Base-by-base conservation (phyloP, 2,113 vertebrate genomes). In the Columbina picui region DNA sequence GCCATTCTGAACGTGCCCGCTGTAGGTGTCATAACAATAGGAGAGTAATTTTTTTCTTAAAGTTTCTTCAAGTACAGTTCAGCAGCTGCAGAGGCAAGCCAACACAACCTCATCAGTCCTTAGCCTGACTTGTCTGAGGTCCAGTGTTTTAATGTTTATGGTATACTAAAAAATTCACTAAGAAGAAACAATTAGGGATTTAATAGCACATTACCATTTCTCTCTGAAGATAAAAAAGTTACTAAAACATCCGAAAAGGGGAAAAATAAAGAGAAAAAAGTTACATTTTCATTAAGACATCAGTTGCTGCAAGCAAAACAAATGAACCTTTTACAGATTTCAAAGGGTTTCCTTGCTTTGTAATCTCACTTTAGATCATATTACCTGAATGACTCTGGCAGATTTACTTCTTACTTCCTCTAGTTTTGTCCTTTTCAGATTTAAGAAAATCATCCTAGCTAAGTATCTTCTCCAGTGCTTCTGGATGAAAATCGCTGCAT, bases 371-470 rank as follows among this genome's bases (percentile, higher is more conserved):
- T 89, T 57, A 32, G 20, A 64, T 78, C 82, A 4, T 76, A 47
- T 61, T 94, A 99, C 99, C 98, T 99, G 99, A 94, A 99, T 98
- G 73, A 98, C 18, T 4, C 80, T 95, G 41, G 99, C 99, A 49
- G 99, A 98, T 78, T 94, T 65, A 60, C 87, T 94, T 80, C 94
- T 98, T 67, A 92, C 52, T 94, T 97, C 97, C 36, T 97, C 95
- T 56, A 98, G 53, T 25, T 93, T 97, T 73, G 97, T 85, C 67
- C 94, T 96, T 96, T 96, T 98, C 57, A 98, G 78, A 47, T 88
- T 87, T 71, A 96, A 95, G 29, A 98, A 49, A 71, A 92, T 76
- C 83, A 84, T 97, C 39, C 97, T 98, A 21, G 97, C 97, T 29
- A 91, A 76, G 60, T 96, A 87, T 70, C 98, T 97, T 92, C 98